A percentile compares a stretch with the other conserved stretches of the same genome.
Evolutionary conservation across 1,140 invertebrate genomes (phyloP).

Genomic region (Neodiprion fabricii): DNA sequence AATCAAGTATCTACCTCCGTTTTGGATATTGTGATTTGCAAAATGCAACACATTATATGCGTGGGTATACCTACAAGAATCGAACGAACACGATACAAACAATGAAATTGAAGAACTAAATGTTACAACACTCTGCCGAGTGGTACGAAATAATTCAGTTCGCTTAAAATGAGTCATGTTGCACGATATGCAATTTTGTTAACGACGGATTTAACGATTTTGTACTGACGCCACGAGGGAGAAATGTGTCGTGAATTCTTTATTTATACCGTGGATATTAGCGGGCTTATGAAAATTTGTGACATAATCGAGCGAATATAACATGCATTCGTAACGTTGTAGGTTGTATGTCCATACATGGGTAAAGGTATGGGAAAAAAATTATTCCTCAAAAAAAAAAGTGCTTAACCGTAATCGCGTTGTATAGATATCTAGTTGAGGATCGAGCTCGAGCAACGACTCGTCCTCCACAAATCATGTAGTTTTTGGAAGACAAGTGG

Average conservation of each 20-base stretch:
- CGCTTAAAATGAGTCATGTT: neutral
- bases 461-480: constrained; percentile 28
- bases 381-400: neutral
- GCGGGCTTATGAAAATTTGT: too few relatives aligned
- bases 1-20: too few relatives aligned
- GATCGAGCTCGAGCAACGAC: constrained; percentile 2
- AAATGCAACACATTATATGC: neutral
- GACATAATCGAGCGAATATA: too few relatives aligned
- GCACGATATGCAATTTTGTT: neutral
- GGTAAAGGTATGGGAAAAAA: neutral
- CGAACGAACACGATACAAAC: too few relatives aligned
- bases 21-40: neutral
- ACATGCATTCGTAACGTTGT: too few relatives aligned
- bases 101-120: too few relatives aligned
- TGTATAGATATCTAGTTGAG: neutral
- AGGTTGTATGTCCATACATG: neutral
- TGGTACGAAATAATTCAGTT: neutral
- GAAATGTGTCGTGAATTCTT: too few relatives aligned
- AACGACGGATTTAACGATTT: neutral
- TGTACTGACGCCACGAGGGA: neutral
- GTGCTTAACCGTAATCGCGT: neutral
- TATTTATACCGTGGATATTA: too few relatives aligned
- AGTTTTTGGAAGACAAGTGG: constrained; percentile 27
- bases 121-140: too few relatives aligned
- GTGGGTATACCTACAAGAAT: neutral